phyloP scores from a whole-genome alignment of 2,113 vertebrate genomes.

The Phaetusa simplex region DNA sequence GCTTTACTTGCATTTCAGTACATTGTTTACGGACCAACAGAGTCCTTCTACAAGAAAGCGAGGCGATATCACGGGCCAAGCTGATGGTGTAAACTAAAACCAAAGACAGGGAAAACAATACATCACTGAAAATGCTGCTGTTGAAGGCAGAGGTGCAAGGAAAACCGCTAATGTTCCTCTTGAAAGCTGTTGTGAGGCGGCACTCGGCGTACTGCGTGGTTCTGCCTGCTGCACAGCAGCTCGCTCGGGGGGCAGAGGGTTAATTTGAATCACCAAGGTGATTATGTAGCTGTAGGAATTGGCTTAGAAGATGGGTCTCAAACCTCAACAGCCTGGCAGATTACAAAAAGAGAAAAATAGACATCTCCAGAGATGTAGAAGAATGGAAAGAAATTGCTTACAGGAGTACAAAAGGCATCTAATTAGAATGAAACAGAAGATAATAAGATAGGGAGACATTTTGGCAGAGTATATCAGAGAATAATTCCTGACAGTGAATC shows the following conservation, averaged over 20 bases:
- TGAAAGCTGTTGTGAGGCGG: background rate
- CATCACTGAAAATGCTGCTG: background rate
- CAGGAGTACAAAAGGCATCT: conserved; percentile 16
- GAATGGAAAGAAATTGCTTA: conserved; percentile 15
- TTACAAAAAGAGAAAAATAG: background rate
- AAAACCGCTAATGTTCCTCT: fast-evolving
- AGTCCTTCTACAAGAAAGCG: background rate
- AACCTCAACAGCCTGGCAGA: background rate
- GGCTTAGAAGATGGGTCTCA: conserved; percentile 11
- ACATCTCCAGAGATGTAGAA: background rate
- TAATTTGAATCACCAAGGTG: conserved; percentile 3
- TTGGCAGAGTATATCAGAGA: background rate
- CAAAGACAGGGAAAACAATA: background rate
- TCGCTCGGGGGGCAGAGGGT: background rate
- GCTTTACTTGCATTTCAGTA: background rate
- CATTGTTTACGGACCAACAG: too few relatives aligned
- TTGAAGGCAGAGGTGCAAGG: background rate
- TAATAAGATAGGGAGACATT: background rate
- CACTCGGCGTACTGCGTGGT: fast-evolving
- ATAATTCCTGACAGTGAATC: background rate
- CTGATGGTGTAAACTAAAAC: background rate
- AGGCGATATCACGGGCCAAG: background rate
- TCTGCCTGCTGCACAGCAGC: background rate
- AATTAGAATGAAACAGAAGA: conserved; percentile 1
- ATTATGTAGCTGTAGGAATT: background rate